These are phyloP conservation scores for Pocillopora meandrina DNA, from an alignment of 92 coral and sea anemone species.

Conservation along the genomic window DNA sequence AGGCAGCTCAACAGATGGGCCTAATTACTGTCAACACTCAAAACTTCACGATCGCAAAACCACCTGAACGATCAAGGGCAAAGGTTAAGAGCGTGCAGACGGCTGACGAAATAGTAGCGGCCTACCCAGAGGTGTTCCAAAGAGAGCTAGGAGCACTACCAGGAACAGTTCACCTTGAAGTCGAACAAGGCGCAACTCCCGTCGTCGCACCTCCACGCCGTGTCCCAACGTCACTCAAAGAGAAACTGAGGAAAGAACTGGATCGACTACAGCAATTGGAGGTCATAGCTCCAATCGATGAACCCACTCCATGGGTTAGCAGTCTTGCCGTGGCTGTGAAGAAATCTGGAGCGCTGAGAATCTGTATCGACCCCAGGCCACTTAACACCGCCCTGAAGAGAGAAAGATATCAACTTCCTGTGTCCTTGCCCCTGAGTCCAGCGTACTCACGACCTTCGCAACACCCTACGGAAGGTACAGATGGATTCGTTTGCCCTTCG, in stretches of 20 bases:
- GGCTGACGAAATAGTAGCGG: no score
- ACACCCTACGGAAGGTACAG: slow-evolving; percentile 18
- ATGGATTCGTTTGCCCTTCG: slow-evolving; percentile 26
- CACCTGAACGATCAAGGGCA: background rate
- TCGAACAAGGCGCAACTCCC: background rate
- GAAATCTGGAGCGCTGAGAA: slow-evolving; percentile 24
- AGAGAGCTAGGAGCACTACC: no score
- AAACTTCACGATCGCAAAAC: slow-evolving; percentile 19
- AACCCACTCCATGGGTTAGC: slow-evolving; percentile 31
- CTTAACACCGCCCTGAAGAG: slow-evolving; percentile 21
- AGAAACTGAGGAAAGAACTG: slow-evolving; percentile 19
- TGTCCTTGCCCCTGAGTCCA: slow-evolving; percentile 8
- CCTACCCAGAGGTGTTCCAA: no score
- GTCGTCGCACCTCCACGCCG: slow-evolving; percentile 30
- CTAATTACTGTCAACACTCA: slow-evolving; percentile 45
- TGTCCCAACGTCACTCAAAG: slow-evolving; percentile 34
- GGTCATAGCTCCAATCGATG: slow-evolving; percentile 22
- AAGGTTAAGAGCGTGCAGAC: background rate
- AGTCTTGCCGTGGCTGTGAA: slow-evolving; percentile 14
- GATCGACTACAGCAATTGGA: slow-evolving; percentile 39
- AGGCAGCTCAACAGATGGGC: slow-evolving; percentile 25
- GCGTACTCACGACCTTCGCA: slow-evolving; percentile 12
- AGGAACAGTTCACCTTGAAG: no score
- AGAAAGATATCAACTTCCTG: slow-evolving; percentile 32
- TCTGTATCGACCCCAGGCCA: slow-evolving; percentile 30